Evolutionary conservation across 2,113 vertebrate genomes (phyloP).

Genomic region (Oxyruncus cristatus): DNA sequence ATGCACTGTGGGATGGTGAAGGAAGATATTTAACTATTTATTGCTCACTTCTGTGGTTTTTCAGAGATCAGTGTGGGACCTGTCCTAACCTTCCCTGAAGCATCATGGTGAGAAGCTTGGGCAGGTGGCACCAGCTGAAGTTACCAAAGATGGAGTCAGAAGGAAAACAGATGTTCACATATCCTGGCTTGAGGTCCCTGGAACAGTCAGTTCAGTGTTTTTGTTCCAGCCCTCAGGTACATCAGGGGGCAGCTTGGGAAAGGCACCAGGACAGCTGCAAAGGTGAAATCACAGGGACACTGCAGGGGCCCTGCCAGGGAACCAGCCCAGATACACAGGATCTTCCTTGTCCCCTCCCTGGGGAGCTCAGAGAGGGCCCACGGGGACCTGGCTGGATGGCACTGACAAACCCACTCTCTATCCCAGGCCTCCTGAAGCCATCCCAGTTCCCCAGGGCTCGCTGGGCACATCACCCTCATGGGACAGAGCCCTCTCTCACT

Average conservation of each 20-base stretch:
- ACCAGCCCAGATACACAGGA: background rate
- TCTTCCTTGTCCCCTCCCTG: background rate
- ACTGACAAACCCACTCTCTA: no score
- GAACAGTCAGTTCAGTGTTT: background rate
- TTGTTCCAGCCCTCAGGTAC: background rate
- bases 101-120: rapidly evolving
- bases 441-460: rapidly evolving
- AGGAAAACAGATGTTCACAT: background rate
- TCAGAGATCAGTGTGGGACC: background rate
- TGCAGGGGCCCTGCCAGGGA: rapidly evolving
- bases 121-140: background rate
- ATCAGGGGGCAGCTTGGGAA: rapidly evolving
- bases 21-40: no score
- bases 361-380: background rate
- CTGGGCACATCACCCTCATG: rapidly evolving
- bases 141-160: background rate
- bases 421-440: background rate
- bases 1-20: background rate
- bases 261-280: background rate
- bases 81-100: background rate
- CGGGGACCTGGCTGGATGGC: background rate
- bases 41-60: background rate
- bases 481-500: background rate
- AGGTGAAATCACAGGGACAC: background rate
- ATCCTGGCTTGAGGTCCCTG: background rate